Base-by-base conservation (phyloP, 53 echinoderm and acorn worm genomes). In the Arbacia lixula region DNA sequence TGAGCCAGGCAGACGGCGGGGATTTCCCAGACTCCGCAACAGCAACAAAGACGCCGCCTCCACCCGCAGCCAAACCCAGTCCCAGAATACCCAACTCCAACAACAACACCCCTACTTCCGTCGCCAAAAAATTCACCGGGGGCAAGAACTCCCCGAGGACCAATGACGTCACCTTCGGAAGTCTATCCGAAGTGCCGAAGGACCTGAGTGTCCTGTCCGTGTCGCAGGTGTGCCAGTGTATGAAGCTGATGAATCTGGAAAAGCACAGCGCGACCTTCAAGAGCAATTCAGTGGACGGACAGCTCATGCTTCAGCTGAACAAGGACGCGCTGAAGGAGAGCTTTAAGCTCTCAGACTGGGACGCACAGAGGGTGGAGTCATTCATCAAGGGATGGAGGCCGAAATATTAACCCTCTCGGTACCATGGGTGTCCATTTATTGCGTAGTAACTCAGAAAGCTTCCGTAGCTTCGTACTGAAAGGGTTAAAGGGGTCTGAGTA, bases 261-360 rank as follows among this genome's bases (percentile, higher is more conserved):
- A 87, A 94, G 32, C 94, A 92, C 77, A 42, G 72, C 4, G 63
- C 62, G 5, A 34, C 71, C 10, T 98, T 98, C 82, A 87, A 92
- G 85, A 86, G 90, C 17, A 77, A 98, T 41, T 66, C 67, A 50
- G 87, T 98, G 6, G 94, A 98, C 36, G 98, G 98, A 35, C 92
- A 92, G 67, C 38, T 78, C 10, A 78, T 78, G 79, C 27, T 78
- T 60, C 40, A 78, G 41, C 79, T 78, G 24, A 60, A 78, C 60
- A 58, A 78, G 29, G 79, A 78, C 34, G 79, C 79, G 40, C 60
- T 78, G 12, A 60, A 58, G 25, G 67, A 67, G 4, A 83, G 51
- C 46, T 83, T 83, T 30, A 83, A 65, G 37, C 33, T 65, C 42
- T 43, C 33, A 11, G 49, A 83, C 50, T 83, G 65, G 65, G 83